Conservation (phyloP, 2,113 vertebrate genomes). For the Carassius auratus region DNA sequence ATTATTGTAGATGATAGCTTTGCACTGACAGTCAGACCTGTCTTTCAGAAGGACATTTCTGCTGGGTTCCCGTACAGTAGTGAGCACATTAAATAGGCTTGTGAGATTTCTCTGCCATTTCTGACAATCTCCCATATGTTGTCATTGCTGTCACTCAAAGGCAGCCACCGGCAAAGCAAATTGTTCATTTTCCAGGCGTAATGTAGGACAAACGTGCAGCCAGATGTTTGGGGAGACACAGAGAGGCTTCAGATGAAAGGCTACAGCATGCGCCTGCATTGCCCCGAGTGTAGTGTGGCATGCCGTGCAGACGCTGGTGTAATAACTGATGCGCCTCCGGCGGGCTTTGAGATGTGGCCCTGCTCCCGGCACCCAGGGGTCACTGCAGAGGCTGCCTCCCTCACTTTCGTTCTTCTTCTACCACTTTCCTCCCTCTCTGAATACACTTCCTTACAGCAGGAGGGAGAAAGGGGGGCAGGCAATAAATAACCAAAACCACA, state of each 20-base stretch:
- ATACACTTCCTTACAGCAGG: conserved; percentile 3
- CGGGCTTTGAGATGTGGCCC: conserved; percentile 46
- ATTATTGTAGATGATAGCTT: conserved; percentile 33
- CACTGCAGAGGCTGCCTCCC: conserved; percentile 15
- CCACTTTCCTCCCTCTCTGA: not conserved
- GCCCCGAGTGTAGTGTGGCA: conserved; percentile 40
- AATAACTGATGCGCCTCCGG: conserved; percentile 49
- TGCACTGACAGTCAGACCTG: not conserved
- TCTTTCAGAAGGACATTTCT: conserved; percentile 16
- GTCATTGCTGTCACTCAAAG: conserved; percentile 46
- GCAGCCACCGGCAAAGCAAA: conserved; percentile 42
- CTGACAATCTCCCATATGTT: conserved; percentile 48
- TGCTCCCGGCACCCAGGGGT: conserved; percentile 42
- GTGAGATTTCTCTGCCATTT: conserved; percentile 30
- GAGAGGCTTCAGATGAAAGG: conserved; percentile 53
- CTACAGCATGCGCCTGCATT: conserved; percentile 30
- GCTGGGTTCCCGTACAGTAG: conserved; percentile 31
- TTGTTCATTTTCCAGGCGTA: conserved; percentile 48
- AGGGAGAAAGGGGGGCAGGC: conserved; percentile 3
- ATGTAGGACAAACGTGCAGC: conserved; percentile 51
- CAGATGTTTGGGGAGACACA: conserved; percentile 59
- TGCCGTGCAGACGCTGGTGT: conserved; percentile 53
- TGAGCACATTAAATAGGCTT: conserved; percentile 29
- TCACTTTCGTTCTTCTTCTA: not conserved
- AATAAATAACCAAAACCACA: conserved; percentile 53